Conservation (phyloP, 2,888 invertebrate species). For the Nemotelus nigrinus region DNA sequence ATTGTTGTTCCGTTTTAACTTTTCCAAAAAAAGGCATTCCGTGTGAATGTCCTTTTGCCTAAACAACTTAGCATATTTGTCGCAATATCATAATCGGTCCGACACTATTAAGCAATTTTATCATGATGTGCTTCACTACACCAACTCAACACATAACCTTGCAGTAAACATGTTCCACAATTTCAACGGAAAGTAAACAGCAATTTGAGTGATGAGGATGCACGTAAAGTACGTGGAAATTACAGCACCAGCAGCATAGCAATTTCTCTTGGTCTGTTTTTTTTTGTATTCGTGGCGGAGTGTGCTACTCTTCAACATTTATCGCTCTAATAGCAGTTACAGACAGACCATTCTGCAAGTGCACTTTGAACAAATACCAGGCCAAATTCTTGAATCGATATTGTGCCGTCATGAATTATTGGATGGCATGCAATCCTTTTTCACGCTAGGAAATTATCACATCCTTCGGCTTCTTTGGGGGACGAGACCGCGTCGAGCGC, state of each 20-base stretch:
- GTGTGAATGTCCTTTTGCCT: too few species aligned
- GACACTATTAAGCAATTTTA: conserved; percentile 39
- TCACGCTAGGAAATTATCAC: conserved; percentile 46
- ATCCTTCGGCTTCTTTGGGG: conserved; percentile 44
- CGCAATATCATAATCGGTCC: conserved; percentile 14
- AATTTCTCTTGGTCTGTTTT: conserved; percentile 23
- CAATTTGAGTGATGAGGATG: not conserved
- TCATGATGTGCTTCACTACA: conserved; percentile 12
- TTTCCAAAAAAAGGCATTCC: too few species aligned
- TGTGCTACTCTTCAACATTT: not conserved
- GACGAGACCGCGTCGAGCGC: not conserved
- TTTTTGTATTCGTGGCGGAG: not conserved
- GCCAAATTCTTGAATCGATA: conserved; percentile 36
- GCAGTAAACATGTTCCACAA: not conserved
- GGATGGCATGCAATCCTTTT: conserved; percentile 45
- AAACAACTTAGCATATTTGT: conserved; percentile 8
- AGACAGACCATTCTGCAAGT: conserved; percentile 28
- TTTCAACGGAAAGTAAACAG: conserved; percentile 27
- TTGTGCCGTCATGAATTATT: conserved; percentile 40
- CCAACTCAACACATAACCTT: not conserved
- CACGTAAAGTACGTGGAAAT: conserved; percentile 10
- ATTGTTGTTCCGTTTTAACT: too few species aligned
- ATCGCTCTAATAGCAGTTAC: not conserved
- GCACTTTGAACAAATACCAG: conserved; percentile 40
- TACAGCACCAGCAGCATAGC: conserved; percentile 6